Base-by-base conservation (phyloP, 2,888 invertebrate species). In the Aromia moschata region DNA sequence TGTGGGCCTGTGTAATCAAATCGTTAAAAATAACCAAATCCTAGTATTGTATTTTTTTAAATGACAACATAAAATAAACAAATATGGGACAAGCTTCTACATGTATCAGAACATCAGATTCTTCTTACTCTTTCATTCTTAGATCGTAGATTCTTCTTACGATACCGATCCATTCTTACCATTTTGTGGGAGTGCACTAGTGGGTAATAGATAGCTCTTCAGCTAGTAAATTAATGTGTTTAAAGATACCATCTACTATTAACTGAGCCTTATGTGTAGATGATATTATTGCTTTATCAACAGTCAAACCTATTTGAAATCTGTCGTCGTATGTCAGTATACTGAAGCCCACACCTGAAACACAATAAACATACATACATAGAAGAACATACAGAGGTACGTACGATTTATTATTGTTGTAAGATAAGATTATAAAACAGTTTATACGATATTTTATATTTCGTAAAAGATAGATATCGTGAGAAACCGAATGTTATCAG, bases 191-290 rank as follows among this genome's bases (percentile, higher is more conserved):
- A 16, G 30, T 16, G n/a, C n/a, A n/a, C n/a, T n/a, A n/a, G n/a
- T n/a, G n/a, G n/a, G 10, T 45, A 5, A 0, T 3, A 15, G 4
- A 45, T 5, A 45, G 12, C 43, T 56, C 49, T 36, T 40, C 41
- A 33, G 30, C 14, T 15, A 56, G 31, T 7, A 33, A n/a, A 15
- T 14, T n/a, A n/a, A 56, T 33, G 15, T 43, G 10, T 37, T 43
- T 37, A 30, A 47, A 33, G 9, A 51, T 20, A 41, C 30, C 41
- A 30, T 56, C 51, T 7, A 56, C 11, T 14, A 56, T 17, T n/a
- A 17, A 5, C 20, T 51, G 49, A n/a, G 49, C 56, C 75, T 80
- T 85, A 17, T 46, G 14, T 37, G 15, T 45, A 1, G 49, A 44
- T 1, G 44, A 17, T 44, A 57, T 20, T 15, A 57, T 47, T 4